Percentiles rank a stretch among this genome's conserved stretches.
These are phyloP conservation scores for Plebejus melissa DNA, from an alignment of 2,888 invertebrate genomes.

Conservation along the genomic window DNA sequence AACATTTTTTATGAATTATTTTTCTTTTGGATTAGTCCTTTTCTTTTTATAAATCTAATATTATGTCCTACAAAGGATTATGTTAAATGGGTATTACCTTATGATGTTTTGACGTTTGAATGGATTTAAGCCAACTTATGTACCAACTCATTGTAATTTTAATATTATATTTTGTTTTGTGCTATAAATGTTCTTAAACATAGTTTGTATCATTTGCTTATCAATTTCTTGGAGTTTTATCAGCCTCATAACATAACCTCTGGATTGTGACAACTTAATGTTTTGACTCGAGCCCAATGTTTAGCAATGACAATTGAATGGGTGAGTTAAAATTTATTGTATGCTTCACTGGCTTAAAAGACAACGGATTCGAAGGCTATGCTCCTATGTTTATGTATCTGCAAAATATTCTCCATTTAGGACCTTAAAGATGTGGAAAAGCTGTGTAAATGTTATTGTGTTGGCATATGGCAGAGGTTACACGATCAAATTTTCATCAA, in stretches of 20 bases:
- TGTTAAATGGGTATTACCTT: not conserved
- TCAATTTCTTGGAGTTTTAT: not conserved
- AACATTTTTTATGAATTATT: too few relatives aligned
- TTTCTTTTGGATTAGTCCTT: too few relatives aligned
- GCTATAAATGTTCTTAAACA: not conserved
- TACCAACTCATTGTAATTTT: not conserved
- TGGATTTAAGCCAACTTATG: not conserved
- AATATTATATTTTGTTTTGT: not conserved
- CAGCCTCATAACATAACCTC: conserved; percentile 7
- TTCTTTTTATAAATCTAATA: not conserved
- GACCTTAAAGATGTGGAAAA: conserved; percentile 35
- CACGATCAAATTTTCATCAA: too few relatives aligned
- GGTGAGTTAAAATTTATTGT: not conserved
- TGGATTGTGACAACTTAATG: not conserved
- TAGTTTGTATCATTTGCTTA: not conserved
- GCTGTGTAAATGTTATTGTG: conserved; percentile 50
- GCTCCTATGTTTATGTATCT: not conserved
- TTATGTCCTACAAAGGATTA: not conserved
- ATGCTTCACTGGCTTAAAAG: not conserved
- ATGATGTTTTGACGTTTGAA: not conserved
- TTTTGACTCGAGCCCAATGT: not conserved
- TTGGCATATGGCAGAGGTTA: conserved; percentile 38
- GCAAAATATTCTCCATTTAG: conserved; percentile 1
- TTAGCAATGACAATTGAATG: not conserved
- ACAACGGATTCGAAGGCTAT: not conserved